A percentile compares a stretch with the other conserved stretches of the same genome.
Evolutionary conservation across 2,797 vertebrate species (phyloP).

Genomic region (Macroramphosus scolopax): DNA sequence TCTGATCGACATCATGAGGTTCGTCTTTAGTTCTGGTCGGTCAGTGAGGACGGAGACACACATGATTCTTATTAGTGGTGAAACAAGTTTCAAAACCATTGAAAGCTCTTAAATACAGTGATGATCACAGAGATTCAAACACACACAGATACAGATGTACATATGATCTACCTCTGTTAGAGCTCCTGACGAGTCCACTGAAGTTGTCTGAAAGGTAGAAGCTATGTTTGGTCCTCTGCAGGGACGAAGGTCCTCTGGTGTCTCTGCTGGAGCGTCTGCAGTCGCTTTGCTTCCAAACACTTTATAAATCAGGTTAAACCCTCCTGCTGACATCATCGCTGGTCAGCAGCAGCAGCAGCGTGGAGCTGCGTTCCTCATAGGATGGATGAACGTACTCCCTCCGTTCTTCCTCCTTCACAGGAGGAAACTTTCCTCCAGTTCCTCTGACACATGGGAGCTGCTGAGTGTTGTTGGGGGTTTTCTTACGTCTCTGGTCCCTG

Average conservation of each 20-base stretch:
- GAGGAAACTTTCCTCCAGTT: not conserved
- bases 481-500: constrained; percentile 27
- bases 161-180: constrained; percentile 19
- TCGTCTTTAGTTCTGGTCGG: no score
- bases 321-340: constrained; percentile 74
- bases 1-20: no score
- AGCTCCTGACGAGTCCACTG: constrained; percentile 29
- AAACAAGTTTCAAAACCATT: no score
- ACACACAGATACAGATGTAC: no score
- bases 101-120: no score
- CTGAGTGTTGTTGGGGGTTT: constrained; percentile 20
- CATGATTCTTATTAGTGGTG: no score
- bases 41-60: no score
- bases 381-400: constrained; percentile 62
- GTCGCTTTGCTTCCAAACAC: constrained; percentile 32
- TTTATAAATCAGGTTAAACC: constrained; percentile 65
- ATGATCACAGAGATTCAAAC: constrained; percentile 49
- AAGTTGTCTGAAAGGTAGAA: constrained; percentile 9
- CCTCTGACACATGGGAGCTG: constrained; percentile 27
- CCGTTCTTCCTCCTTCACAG: constrained; percentile 12
- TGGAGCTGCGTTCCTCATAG: constrained; percentile 62
- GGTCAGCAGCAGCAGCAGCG: constrained; percentile 60
- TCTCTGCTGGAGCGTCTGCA: constrained; percentile 14
- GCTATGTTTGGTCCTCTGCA: not conserved
- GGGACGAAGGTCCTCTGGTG: constrained; percentile 10